These are phyloP conservation scores for Vulpes lagopus DNA, from an alignment of 2,113 vertebrate genomes.

Conservation along the genomic window DNA sequence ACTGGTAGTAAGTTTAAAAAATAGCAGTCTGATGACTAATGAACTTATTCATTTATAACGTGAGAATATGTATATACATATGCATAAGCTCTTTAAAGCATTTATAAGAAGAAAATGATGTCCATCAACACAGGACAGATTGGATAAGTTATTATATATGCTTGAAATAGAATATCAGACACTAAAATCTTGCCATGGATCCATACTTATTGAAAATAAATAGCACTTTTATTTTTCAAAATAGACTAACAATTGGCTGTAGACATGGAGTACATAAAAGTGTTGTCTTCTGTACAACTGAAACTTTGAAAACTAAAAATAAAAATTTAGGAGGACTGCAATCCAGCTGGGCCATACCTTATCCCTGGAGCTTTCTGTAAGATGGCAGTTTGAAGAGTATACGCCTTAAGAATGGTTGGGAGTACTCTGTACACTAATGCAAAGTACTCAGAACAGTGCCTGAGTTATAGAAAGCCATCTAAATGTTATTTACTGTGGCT, in stretches of 20 bases:
- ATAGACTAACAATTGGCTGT: background rate
- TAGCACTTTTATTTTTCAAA: constrained; percentile 43
- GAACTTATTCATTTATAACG: constrained; percentile 28
- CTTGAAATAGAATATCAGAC: constrained; percentile 29
- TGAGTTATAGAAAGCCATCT: background rate
- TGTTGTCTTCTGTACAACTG: background rate
- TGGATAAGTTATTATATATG: background rate
- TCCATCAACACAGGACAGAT: background rate
- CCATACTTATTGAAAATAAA: constrained; percentile 38
- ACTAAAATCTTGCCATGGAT: constrained; percentile 14
- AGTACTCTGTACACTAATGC: background rate
- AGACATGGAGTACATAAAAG: background rate
- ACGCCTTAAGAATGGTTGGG: background rate
- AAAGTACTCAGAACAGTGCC: background rate
- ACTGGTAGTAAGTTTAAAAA: constrained; percentile 10
- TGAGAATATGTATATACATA: background rate
- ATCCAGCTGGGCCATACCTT: background rate
- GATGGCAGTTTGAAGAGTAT: background rate
- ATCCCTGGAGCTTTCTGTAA: background rate
- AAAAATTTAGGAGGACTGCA: background rate
- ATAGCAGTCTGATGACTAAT: background rate
- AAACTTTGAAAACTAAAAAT: constrained; percentile 5
- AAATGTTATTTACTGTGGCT: background rate
- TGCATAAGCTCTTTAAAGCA: constrained; percentile 28
- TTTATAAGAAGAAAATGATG: constrained; percentile 32